Percentiles rank a stretch among this genome's conserved stretches.
Conservation (phyloP, 2,113 vertebrate genomes). For the Pimephales promelas region DNA sequence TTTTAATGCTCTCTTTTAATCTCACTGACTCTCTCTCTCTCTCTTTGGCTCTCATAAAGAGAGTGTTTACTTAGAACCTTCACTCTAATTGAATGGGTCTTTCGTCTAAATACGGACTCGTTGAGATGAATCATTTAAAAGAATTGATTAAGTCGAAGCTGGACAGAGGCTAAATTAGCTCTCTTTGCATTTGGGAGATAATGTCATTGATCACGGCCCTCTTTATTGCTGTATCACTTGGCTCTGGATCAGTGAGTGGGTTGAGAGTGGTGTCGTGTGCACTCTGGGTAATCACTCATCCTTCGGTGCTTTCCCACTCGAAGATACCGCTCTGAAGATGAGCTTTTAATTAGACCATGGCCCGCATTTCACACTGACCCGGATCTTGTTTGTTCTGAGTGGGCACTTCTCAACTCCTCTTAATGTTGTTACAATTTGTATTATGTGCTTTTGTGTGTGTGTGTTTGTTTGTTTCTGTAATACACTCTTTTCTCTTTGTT, state of each 20-base stretch:
- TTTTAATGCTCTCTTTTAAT: background rate
- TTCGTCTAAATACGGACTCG: conserved; percentile 33
- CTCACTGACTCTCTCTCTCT: background rate
- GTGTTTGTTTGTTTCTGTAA: background rate
- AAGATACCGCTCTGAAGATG: conserved; percentile 22
- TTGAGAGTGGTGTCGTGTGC: conserved; percentile 15
- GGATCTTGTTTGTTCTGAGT: background rate
- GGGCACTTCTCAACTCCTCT: conserved; percentile 2
- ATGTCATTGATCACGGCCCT: conserved; percentile 49
- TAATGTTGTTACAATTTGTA: conserved; percentile 1
- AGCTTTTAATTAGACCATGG: conserved; percentile 38
- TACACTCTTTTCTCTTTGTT: background rate
- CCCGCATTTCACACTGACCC: conserved; percentile 11
- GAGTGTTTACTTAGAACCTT: conserved; percentile 39
- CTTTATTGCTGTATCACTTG: conserved; percentile 53
- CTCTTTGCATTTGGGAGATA: conserved; percentile 51
- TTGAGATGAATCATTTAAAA: conserved; percentile 48
- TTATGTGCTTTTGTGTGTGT: background rate
- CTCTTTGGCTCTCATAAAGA: conserved; percentile 13
- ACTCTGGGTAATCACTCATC: conserved; percentile 41
- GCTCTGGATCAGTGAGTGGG: conserved; percentile 32
- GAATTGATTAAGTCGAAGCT: conserved; percentile 37
- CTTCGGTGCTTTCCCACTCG: conserved; percentile 31
- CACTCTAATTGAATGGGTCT: conserved; percentile 47
- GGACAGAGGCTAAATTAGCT: conserved; percentile 49